A percentile compares a stretch with the other conserved stretches of the same genome.
phyloP scores from a whole-genome alignment of 2,888 invertebrate genomes.

The Meiosimyza platycephala region DNA sequence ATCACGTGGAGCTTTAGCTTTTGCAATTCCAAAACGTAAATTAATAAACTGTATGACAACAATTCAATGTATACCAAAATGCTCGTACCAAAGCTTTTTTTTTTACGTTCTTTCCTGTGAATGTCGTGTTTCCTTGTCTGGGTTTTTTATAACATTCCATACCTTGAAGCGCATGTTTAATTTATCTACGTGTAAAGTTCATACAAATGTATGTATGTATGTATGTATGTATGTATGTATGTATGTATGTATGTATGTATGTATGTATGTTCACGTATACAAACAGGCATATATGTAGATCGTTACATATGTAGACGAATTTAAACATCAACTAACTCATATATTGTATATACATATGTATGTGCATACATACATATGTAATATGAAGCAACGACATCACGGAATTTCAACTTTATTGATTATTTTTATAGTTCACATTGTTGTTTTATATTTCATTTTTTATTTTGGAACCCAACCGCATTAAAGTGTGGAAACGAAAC shows the following conservation, averaged over 20 bases:
- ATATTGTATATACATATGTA: too few relatives aligned
- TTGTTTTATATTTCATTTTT: background rate
- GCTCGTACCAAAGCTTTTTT: too few relatives aligned
- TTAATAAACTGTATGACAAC: background rate
- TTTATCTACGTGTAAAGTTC: background rate
- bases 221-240: too few relatives aligned
- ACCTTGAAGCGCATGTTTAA: slow-evolving; percentile 11
- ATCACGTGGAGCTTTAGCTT: too few relatives aligned
- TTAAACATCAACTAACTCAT: too few relatives aligned
- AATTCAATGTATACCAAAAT: background rate
- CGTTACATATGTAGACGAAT: too few relatives aligned
- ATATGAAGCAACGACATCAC: background rate
- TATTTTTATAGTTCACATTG: slow-evolving; percentile 1
- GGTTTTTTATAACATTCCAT: background rate
- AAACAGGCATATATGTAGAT: too few relatives aligned
- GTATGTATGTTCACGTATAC: too few relatives aligned
- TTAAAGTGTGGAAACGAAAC: background rate
- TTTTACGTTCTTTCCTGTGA: background rate
- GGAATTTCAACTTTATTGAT: slow-evolving; percentile 17
- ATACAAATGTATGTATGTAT: too few relatives aligned
- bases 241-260: too few relatives aligned
- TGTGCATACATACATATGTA: too few relatives aligned
- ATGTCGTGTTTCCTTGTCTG: background rate
- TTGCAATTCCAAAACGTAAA: too few relatives aligned
- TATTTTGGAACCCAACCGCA: background rate